Evolutionary conservation across 2,888 invertebrate species (phyloP), one percentile per base, ranked within the genome.

Genomic region (Xylocampa areola): DNA sequence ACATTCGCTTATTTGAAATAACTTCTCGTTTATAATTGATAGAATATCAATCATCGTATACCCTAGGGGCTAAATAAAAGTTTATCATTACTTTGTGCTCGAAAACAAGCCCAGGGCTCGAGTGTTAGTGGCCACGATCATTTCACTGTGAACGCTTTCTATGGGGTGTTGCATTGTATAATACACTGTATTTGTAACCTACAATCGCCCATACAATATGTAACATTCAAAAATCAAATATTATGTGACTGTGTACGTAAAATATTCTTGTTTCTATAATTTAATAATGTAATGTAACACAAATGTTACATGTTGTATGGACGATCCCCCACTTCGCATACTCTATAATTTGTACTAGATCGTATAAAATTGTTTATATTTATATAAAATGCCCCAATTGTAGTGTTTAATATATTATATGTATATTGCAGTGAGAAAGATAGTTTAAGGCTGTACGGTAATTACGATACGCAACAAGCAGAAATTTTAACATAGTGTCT

Each of bases 331-430:
- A 50, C 11, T 16, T 8, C 21, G 21, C 32, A 49, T 39, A 48
- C 25, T 30, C 16, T 68, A 49, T 54, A 36, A 52, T 63, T 50
- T 58, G 37, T 55, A 67, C 33, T 62, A 71, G 45, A 72, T 54
- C 59, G 29, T 60, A 58, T 51, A 58, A 58, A 71, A 60, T 52
- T 58, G 32, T 55, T 62, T 50, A 62, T 66, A 68, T 66, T 65
- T 63, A 72, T 57, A 62, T 57, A 47, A 64, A 68, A 63, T 66
- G 75, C 75, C 73, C 73, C 73, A 73, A 73, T 62, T 51, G 72
- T 72, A 73, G 75, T 65, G 35, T 32, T 48, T 55, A 66, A 48
- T 54, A 54, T 71, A 71, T 47, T 44, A 64, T 55, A 73, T 72
- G 41, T 57, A 43, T 60, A 59, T 52, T 36, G 41, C 64, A 58